Evolutionary conservation across 2,113 vertebrate genomes (phyloP).

Genomic region (Takifugu bimaculatus): DNA sequence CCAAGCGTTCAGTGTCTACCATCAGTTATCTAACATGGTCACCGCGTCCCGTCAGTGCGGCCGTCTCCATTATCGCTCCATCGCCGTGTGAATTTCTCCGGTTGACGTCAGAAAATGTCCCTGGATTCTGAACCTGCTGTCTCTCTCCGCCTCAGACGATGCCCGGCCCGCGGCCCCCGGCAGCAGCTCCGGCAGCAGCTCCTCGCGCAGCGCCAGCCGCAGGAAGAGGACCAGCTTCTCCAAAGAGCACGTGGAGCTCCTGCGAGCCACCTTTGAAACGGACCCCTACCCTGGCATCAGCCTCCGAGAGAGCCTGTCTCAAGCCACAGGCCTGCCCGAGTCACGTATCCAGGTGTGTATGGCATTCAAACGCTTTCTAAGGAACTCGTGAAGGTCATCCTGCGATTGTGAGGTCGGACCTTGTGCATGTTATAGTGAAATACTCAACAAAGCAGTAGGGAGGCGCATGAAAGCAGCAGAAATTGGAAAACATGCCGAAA

Average conservation of each 20-base stretch:
- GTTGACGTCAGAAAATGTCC: not conserved
- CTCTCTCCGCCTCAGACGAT: conserved; percentile 44
- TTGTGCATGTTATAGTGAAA: too few species aligned
- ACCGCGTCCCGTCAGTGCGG: too few species aligned
- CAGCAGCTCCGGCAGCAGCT: conserved; percentile 9
- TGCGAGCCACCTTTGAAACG: conserved; percentile 67
- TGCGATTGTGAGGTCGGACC: too few species aligned
- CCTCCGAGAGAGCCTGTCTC: conserved; percentile 72
- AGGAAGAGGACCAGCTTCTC: conserved; percentile 78
- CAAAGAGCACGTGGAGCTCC: conserved; percentile 73
- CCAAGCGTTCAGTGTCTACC: too few species aligned
- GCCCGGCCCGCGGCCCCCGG: conserved; percentile 24
- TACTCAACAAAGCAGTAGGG: too few species aligned
- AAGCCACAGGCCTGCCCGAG: conserved; percentile 73
- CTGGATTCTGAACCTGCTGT: not conserved
- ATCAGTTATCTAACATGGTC: too few species aligned
- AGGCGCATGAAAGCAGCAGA: too few species aligned
- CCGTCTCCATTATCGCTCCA: not conserved
- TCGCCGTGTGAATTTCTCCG: not conserved
- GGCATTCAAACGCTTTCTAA: too few species aligned
- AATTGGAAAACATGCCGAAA: too few species aligned
- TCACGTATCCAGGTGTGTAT: conserved; percentile 74
- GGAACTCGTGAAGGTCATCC: too few species aligned
- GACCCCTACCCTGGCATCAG: conserved; percentile 77
- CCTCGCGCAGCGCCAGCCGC: conserved; percentile 65